These are phyloP conservation scores for Petrocephalus schoutedeni DNA, from an alignment of 2,797 vertebrate genomes.

Conservation along the genomic window DNA sequence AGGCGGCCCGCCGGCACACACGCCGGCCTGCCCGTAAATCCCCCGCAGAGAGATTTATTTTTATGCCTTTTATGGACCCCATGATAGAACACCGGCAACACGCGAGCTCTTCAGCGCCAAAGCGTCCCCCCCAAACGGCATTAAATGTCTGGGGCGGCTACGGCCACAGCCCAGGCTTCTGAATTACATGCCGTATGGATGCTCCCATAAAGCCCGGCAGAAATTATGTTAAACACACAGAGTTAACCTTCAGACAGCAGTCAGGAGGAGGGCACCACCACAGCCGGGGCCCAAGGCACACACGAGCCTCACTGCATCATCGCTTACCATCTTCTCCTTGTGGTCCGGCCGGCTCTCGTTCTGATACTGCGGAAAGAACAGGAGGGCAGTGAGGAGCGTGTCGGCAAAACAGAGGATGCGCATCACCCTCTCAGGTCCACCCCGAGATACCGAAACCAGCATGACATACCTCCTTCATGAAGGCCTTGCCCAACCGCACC, in stretches of 20 bases:
- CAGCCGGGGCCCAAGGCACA: background rate
- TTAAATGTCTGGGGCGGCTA: background rate
- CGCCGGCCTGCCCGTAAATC: background rate
- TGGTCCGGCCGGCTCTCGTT: conserved; percentile 73
- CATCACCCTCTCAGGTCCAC: background rate
- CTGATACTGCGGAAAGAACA: conserved; percentile 70
- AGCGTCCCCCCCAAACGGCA: background rate
- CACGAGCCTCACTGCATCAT: background rate
- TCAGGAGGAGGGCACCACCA: background rate
- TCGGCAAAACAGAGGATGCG: background rate
- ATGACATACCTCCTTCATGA: conserved; percentile 90
- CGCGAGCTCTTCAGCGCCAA: background rate
- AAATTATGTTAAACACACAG: conserved; percentile 3
- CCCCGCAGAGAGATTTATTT: background rate
- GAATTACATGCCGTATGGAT: background rate
- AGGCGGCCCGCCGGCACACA: background rate
- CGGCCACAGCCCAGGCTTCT: background rate
- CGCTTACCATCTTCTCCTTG: conserved; percentile 86
- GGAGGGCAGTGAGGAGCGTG: conserved; percentile 1
- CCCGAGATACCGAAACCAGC: background rate
- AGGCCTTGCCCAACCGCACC: conserved; percentile 88
- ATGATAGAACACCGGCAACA: background rate
- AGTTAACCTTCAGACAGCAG: conserved; percentile 6
- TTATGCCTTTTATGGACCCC: background rate
- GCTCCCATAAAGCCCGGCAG: background rate